Evolutionary conservation across 2,113 vertebrate species (phyloP).

Genomic region (Lanius collurio): DNA sequence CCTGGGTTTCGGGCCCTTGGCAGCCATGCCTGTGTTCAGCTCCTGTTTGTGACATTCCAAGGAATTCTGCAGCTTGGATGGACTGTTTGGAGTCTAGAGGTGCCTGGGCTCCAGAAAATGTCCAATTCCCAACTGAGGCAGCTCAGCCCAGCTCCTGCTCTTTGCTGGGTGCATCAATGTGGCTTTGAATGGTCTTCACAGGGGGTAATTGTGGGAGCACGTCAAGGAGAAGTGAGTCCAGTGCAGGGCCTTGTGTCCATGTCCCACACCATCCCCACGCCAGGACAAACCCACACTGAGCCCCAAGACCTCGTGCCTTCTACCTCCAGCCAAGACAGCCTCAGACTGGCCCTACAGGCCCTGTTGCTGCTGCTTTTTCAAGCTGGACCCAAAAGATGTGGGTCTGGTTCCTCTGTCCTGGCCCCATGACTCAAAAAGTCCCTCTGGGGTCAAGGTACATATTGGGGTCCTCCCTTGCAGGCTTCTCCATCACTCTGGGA

Average conservation of each 20-base stretch:
- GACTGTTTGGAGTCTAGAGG: neutral
- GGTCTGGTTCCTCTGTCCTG: neutral
- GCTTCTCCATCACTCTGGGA: neutral
- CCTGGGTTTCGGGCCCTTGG: neutral
- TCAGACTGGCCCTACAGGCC: neutral
- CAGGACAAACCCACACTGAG: neutral
- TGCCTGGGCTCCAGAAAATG: neutral
- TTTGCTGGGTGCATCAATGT: neutral
- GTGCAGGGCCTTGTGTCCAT: neutral
- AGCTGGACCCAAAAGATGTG: neutral
- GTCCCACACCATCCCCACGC: neutral
- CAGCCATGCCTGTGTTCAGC: neutral
- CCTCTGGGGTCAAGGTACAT: neutral
- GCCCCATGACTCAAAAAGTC: neutral
- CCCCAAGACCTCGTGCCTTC: neutral
- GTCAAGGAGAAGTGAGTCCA: neutral
- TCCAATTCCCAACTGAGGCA: neutral
- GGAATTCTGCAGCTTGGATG: neutral
- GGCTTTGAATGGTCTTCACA: rapidly evolving
- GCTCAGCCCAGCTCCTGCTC: neutral
- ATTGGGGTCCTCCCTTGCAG: neutral
- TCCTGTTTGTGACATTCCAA: rapidly evolving
- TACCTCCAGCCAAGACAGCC: neutral
- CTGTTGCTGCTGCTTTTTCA: neutral
- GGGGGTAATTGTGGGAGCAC: rapidly evolving